Conservation (phyloP, 2,113 vertebrate species). For the Chauna torquata region DNA sequence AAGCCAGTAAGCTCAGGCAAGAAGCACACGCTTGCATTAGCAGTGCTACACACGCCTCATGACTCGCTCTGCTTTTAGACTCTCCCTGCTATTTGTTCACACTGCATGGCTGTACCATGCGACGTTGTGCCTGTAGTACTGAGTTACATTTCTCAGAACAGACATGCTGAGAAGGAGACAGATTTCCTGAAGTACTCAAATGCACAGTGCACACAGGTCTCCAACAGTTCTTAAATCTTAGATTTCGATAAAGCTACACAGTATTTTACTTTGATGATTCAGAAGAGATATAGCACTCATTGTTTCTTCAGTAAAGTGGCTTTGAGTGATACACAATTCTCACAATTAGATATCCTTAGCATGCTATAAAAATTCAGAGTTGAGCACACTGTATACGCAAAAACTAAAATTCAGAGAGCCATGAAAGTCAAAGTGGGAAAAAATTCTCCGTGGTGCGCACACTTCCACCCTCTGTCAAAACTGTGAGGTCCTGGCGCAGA, state of each 20-base stretch:
- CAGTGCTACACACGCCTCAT: rapidly evolving
- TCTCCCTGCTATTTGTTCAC: neutral
- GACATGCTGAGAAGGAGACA: rapidly evolving
- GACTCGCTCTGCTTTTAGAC: rapidly evolving
- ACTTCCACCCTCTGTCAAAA: neutral
- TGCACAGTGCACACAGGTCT: neutral
- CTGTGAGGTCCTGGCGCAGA: neutral
- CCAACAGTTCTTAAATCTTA: neutral
- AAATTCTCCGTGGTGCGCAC: neutral
- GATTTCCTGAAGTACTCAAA: neutral
- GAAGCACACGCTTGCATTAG: rapidly evolving
- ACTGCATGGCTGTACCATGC: rapidly evolving
- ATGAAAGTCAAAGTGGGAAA: too few relatives aligned
- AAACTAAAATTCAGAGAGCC: neutral
- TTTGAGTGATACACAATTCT: neutral
- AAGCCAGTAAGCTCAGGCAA: neutral
- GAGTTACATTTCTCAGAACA: neutral
- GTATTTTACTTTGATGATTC: neutral
- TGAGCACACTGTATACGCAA: neutral
- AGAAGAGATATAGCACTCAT: neutral
- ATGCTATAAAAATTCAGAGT: neutral
- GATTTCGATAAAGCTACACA: neutral
- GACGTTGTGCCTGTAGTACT: neutral
- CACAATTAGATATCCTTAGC: neutral
- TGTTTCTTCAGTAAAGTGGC: neutral